Percentiles rank a stretch among this genome's conserved stretches.
These are phyloP conservation scores for Anguilla pacifica DNA, from an alignment of 2,797 vertebrate genomes.

Conservation along the genomic window DNA sequence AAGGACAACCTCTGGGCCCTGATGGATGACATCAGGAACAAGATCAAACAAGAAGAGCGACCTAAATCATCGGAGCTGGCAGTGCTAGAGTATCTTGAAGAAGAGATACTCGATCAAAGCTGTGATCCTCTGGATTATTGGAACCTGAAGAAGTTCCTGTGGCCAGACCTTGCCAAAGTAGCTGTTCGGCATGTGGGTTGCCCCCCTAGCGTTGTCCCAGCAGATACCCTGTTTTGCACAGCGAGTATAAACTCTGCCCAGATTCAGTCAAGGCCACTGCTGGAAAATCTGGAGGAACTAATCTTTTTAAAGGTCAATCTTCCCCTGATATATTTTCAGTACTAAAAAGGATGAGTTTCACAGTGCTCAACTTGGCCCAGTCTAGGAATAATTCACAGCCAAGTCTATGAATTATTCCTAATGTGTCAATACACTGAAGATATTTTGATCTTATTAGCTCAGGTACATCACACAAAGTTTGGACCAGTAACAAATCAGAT, in stretches of 20 bases:
- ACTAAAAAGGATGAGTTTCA: conserved; percentile 73
- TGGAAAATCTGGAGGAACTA: conserved; percentile 95
- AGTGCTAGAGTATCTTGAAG: conserved; percentile 93
- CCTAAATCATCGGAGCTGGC: conserved; percentile 84
- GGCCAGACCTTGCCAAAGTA: conserved; percentile 91
- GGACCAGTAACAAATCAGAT: conserved; percentile 18
- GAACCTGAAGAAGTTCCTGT: conserved; percentile 92
- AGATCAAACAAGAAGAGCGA: conserved; percentile 81
- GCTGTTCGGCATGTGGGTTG: conserved; percentile 93
- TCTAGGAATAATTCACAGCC: conserved; percentile 61
- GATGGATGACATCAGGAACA: conserved; percentile 86
- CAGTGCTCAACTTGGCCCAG: conserved; percentile 59
- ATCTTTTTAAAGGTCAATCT: conserved; percentile 98
- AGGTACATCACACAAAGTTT: conserved; percentile 9
- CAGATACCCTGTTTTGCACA: conserved; percentile 92
- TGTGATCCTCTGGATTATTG: conserved; percentile 97
- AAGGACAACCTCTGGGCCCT: conserved; percentile 92
- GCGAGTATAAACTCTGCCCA: conserved; percentile 83
- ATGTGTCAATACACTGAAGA: background rate
- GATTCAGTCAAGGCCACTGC: conserved; percentile 85
- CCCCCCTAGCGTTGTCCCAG: conserved; percentile 90
- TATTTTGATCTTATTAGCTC: conserved; percentile 12
- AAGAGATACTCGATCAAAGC: conserved; percentile 97
- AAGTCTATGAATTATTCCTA: background rate
- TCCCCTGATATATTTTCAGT: conserved; percentile 97